phyloP scores from a whole-genome alignment of 2,797 vertebrate species.

The Numenius phaeopus region DNA sequence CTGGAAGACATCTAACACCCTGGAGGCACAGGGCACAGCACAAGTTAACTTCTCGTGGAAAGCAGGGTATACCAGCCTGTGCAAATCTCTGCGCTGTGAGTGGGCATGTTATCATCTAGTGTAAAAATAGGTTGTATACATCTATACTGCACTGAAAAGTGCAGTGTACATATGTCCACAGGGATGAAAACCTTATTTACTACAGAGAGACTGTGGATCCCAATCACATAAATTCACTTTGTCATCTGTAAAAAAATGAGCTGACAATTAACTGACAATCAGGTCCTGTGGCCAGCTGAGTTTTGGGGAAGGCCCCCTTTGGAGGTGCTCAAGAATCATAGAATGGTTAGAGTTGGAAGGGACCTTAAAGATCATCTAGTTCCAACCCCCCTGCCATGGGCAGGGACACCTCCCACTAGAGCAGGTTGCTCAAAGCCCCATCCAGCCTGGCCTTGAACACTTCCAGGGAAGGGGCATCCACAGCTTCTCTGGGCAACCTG shows the following conservation, averaged over 20 bases:
- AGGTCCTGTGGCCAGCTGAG: not conserved
- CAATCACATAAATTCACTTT: not conserved
- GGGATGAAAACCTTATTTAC: not conserved
- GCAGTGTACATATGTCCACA: rapidly evolving
- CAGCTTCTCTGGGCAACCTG: not conserved
- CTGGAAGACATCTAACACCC: not conserved
- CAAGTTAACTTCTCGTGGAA: not conserved
- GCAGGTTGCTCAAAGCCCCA: not conserved
- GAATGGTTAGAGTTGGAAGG: not conserved
- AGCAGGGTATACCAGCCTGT: not conserved
- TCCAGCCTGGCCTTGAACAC: not conserved
- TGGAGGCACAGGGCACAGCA: not conserved
- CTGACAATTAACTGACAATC: not conserved
- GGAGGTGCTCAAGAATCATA: not conserved
- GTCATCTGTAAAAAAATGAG: not conserved
- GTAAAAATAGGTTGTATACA: not conserved
- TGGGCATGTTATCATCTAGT: not conserved
- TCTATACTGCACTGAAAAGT: not conserved
- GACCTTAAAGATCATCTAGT: not conserved
- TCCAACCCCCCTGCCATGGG: not conserved
- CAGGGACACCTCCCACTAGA: not conserved
- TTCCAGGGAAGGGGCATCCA: not conserved
- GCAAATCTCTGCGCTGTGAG: not conserved
- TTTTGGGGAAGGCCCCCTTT: not conserved
- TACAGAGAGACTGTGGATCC: not conserved